phyloP scores from a whole-genome alignment of 2,113 vertebrate species.

The Rhinolophus ferrumequinum region DNA sequence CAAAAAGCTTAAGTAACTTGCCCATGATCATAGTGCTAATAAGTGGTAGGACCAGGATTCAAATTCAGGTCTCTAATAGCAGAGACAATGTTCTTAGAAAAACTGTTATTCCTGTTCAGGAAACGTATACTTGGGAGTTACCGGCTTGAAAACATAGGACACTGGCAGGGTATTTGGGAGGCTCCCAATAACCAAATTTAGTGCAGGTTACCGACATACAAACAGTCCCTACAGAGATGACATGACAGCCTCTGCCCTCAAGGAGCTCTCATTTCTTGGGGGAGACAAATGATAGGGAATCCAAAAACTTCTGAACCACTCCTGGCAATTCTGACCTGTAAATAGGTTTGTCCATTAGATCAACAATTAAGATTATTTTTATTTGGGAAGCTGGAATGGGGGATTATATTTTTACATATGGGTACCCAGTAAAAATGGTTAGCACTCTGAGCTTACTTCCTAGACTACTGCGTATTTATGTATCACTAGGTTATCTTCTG shows the following conservation, averaged over 20 bases:
- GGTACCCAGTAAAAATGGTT: background rate
- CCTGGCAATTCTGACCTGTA: background rate
- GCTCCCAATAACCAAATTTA: background rate
- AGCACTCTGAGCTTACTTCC: background rate
- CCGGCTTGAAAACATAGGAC: background rate
- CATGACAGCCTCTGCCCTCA: background rate
- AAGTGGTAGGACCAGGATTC: background rate
- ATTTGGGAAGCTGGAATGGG: slow-evolving; percentile 9
- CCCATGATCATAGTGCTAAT: background rate
- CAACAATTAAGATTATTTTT: background rate
- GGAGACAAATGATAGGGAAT: background rate
- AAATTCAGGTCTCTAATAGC: background rate
- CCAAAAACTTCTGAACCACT: background rate
- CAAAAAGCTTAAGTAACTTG: slow-evolving; percentile 25
- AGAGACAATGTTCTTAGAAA: background rate
- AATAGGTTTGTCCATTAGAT: background rate
- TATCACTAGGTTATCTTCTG: slow-evolving; percentile 35
- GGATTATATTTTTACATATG: background rate
- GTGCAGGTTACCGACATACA: background rate
- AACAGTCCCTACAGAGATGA: background rate
- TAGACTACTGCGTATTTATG: background rate
- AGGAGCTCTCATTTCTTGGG: background rate
- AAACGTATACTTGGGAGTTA: background rate
- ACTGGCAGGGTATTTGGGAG: background rate
- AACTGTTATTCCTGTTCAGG: background rate